Evolutionary conservation across 2,113 vertebrate species (phyloP), one percentile per base, ranked within the genome.

Genomic region (Picathartes gymnocephalus): DNA sequence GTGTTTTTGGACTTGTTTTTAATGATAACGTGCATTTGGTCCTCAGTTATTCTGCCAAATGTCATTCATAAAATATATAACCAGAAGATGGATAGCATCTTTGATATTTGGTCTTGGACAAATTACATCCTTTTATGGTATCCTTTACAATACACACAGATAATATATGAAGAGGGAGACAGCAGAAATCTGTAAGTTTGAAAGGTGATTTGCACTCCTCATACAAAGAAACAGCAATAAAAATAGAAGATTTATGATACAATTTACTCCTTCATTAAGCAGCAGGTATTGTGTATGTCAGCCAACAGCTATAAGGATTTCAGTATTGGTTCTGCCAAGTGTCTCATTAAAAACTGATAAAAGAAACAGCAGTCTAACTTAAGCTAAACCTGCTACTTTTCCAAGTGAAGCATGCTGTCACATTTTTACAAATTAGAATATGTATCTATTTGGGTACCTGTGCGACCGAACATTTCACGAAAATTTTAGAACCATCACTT

Each of bases 211-310:
- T 94, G 40, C 45, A 90, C 60, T 86, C 40, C 51, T 88, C 37
- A 31, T 48, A 56, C 62, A 40, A 86, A 85, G 39, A 73, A 94
- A 82, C 2, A 4, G 81, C 90, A 88, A 85, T 83, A 91, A 95
- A 85, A 97, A 70, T 53, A 56, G 42, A 54, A 93, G 84, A 94
- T 97, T 92, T 95, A 96, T 78, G 68, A 88, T 30, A 81, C 60
- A 83, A 92, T 91, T 96, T 95, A 86, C 65, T 90, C 81, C 94
- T 88, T 94, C 48, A 56, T 95, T 96, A 96, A 95, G 74, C 76
- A 88, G 85, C 56, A 91, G 92, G 85, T 44, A 77, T 15, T 39
- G 56, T 57, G 35, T 83, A 73, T 81, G 91, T 51, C 76, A 61
- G 57, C 24, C 76, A 69, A 27, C 57, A 48, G 37, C 50, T 93